These are phyloP conservation scores for Haemorhous mexicanus DNA, from an alignment of 2,113 vertebrate species.

Conservation along the genomic window DNA sequence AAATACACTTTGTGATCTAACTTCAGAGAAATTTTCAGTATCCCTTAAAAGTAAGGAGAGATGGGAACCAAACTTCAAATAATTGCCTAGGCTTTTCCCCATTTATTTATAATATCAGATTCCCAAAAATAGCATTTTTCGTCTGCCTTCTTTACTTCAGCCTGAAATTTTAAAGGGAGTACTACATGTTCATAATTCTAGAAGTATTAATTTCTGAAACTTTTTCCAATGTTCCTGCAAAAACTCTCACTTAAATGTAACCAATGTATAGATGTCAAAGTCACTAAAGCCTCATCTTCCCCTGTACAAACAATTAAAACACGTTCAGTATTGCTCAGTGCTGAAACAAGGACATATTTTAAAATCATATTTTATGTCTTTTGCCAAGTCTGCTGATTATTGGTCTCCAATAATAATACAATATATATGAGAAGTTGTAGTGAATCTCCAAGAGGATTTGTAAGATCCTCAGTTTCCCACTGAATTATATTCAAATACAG, in stretches of 20 bases:
- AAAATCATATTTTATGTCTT: background rate
- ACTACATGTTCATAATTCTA: background rate
- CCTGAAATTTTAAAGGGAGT: background rate
- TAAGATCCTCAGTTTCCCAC: background rate
- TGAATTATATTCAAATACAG: background rate
- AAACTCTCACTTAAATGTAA: background rate
- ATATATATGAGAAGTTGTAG: background rate
- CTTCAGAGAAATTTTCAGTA: background rate
- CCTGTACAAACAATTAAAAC: background rate
- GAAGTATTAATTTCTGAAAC: background rate
- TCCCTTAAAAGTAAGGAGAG: background rate
- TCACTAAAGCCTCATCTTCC: background rate
- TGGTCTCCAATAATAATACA: background rate
- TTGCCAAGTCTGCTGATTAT: background rate
- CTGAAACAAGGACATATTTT: background rate
- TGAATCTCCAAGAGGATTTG: background rate
- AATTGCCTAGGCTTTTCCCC: background rate
- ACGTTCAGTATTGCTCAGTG: background rate
- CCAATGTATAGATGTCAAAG: background rate
- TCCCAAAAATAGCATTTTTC: background rate
- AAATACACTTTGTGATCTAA: background rate
- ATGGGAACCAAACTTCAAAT: background rate
- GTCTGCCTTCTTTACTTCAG: background rate
- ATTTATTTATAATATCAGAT: background rate
- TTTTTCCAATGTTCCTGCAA: background rate